Evolutionary conservation across 2,797 vertebrate genomes (phyloP).

Genomic region (Pogonophryne albipinna): DNA sequence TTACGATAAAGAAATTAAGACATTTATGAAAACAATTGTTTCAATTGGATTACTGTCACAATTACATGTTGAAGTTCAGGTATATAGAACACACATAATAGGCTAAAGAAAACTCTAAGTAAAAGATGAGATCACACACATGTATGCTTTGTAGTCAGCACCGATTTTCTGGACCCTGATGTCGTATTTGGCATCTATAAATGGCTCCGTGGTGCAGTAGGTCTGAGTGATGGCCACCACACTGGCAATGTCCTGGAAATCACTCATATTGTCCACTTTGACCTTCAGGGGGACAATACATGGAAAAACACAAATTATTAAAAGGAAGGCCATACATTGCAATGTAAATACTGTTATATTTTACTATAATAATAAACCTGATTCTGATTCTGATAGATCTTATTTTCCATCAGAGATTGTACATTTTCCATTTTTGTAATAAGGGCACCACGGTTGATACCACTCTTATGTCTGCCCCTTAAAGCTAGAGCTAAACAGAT

Average conservation of each 20-base stretch:
- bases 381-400: too few relatives aligned
- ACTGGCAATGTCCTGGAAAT: conserved; percentile 99
- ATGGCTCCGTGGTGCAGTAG: conserved; percentile 97
- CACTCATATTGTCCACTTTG: conserved; percentile 97
- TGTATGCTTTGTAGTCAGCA: conserved; percentile 97
- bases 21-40: not conserved
- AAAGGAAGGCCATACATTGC: too few relatives aligned
- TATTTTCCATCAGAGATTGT: too few relatives aligned
- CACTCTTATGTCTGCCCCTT: too few relatives aligned
- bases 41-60: not conserved
- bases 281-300: conserved; percentile 82
- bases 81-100: not conserved
- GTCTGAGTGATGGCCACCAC: conserved; percentile 99
- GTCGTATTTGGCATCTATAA: conserved; percentile 98
- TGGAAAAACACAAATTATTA: not conserved
- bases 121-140: conserved; percentile 82
- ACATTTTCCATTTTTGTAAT: too few relatives aligned
- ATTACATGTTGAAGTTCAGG: not conserved
- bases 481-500: too few relatives aligned
- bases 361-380: too few relatives aligned
- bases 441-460: too few relatives aligned
- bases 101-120: not conserved
- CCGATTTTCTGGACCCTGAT: conserved; percentile 99
- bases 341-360: too few relatives aligned
- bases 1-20: not conserved